Percentiles rank a stretch among this genome's conserved stretches.
Conservation (phyloP, 2,113 vertebrate genomes). For the Lepidiolamprologus cunningtoni region DNA sequence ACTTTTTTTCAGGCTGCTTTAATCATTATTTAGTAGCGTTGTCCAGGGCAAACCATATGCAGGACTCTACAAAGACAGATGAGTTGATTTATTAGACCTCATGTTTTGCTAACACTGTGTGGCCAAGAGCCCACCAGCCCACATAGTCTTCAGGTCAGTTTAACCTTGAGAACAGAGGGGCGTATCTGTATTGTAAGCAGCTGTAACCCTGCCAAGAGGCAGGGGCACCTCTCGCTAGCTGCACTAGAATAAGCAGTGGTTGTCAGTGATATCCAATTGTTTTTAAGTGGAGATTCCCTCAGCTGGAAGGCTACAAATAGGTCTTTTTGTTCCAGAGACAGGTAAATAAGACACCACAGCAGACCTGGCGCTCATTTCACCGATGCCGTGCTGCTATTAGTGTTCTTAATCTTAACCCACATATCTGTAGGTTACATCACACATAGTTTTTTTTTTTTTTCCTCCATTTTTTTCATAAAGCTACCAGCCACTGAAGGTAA, state of each 20-base stretch:
- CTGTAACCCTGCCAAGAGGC: constrained; percentile 50
- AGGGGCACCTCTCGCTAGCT: constrained; percentile 11
- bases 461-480: background rate
- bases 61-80: constrained; percentile 64
- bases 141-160: constrained; percentile 58
- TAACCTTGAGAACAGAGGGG: constrained; percentile 68
- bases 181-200: constrained; percentile 22
- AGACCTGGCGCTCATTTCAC: background rate
- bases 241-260: background rate
- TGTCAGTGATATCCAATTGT: constrained; percentile 5
- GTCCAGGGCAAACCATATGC: constrained; percentile 43
- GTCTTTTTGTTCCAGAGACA: background rate
- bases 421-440: background rate
- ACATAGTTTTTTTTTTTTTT: fast-evolving
- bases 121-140: constrained; percentile 54
- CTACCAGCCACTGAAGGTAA: background rate
- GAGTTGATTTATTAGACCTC: constrained; percentile 64
- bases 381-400: background rate
- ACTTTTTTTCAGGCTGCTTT: constrained; percentile 3
- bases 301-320: background rate
- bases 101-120: constrained; percentile 61
- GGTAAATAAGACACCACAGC: background rate
- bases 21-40: constrained; percentile 25
- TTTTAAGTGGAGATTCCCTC: constrained; percentile 28
- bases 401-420: background rate